Evolutionary conservation across 2,113 vertebrate genomes (phyloP).

Genomic region (Chrysemys picta): DNA sequence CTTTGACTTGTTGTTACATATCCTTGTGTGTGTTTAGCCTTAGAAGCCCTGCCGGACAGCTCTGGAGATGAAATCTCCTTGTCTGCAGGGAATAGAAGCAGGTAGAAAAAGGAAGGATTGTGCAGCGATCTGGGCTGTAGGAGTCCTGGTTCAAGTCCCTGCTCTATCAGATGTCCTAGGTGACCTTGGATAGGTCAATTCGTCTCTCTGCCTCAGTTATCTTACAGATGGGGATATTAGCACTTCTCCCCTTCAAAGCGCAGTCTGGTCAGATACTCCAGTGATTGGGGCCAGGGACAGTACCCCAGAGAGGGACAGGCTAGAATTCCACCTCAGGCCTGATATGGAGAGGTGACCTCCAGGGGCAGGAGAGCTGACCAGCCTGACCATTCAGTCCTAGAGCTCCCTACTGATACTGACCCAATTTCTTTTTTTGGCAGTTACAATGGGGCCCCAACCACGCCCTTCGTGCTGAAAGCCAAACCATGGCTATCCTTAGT

Average conservation of each 20-base stretch:
- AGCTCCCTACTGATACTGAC: background rate
- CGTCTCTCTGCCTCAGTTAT: slow-evolving; percentile 67
- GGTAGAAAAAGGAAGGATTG: background rate
- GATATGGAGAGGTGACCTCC: slow-evolving; percentile 22
- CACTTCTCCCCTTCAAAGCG: background rate
- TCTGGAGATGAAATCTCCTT: background rate
- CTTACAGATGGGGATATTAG: background rate
- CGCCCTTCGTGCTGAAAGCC: background rate
- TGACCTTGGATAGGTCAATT: slow-evolving; percentile 70
- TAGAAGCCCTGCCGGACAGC: rapidly evolving
- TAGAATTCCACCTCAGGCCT: slow-evolving; percentile 50
- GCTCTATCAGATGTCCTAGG: slow-evolving; percentile 10
- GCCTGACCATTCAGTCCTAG: background rate
- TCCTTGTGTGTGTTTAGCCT: background rate
- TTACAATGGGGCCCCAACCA: background rate
- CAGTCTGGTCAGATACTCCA: no score
- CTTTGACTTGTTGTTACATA: background rate
- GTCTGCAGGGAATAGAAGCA: background rate
- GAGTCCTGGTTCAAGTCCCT: slow-evolving; percentile 2
- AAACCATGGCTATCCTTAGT: background rate
- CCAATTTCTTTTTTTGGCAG: no score
- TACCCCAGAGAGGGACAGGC: slow-evolving; percentile 67
- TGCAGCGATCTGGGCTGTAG: slow-evolving; percentile 41
- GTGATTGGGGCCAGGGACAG: background rate
- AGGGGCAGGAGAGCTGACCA: background rate